These are phyloP conservation scores for Desoria tigrina DNA, from an alignment of 2,888 invertebrate species.

Conservation along the genomic window DNA sequence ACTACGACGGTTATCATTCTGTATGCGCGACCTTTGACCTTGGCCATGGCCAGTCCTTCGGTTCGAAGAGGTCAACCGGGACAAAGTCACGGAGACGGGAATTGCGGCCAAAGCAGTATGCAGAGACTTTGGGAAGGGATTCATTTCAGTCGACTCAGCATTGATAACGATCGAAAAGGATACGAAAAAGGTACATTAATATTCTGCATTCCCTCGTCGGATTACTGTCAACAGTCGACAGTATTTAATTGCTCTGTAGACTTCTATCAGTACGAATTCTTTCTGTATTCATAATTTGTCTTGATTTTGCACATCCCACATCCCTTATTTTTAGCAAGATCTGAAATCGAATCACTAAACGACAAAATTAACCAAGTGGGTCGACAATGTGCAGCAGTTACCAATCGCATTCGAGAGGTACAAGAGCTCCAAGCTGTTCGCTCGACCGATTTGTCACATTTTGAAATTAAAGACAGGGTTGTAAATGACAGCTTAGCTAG, in stretches of 20 bases:
- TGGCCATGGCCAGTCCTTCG: no score
- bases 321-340: conserved; percentile 2
- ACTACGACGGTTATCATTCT: no score
- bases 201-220: no score
- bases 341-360: not conserved
- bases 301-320: no score
- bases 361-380: not conserved
- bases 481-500: not conserved
- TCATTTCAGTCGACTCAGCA: not conserved
- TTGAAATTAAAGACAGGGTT: conserved; percentile 6
- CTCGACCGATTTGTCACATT: not conserved
- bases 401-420: not conserved
- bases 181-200: conserved; percentile 15
- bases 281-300: no score
- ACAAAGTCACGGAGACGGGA: no score
- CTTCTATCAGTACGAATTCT: no score
- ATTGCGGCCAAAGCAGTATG: not conserved
- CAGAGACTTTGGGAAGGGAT: not conserved
- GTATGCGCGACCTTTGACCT: no score
- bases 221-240: no score
- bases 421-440: not conserved
- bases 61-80: no score
- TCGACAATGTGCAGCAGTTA: not conserved
- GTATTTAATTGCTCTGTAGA: no score
- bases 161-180: conserved; percentile 3